Evolutionary conservation across 1,140 invertebrate genomes (phyloP), one percentile per base, ranked within the genome.

Genomic region (Latrodectus geometricus): DNA sequence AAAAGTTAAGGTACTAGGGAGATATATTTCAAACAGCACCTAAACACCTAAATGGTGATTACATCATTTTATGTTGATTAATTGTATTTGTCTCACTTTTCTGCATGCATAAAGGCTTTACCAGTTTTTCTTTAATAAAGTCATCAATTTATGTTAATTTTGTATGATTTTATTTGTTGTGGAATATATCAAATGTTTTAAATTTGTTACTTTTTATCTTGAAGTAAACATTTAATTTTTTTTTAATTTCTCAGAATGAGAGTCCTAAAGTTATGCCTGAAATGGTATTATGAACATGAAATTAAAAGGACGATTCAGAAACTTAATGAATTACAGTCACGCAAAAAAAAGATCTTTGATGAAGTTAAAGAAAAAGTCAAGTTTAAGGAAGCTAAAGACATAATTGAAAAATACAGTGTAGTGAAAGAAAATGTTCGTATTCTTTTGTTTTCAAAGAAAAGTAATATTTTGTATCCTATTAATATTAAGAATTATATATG

Each of bases 261-360:
- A 52, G 61, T 15, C 17, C 66, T 84, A 21, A 84, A 76, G 74
- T 50, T 50, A 17, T 68, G 48, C 17, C 35, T 84, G 21, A 84
- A 69, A 20, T 76, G 72, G 82, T 84, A 84, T 56, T 84, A 52
- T 76, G 73, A 84, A 8, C 12, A 69, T 84, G 82, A 84, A 68
- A 76, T 84, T 4, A 84, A 76, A 61, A 68, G 65, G 49, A 50
- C 17, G 20, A 54, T 9, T 76, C n/a, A 54, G 9, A 76, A 76
- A 50, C 73, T 76, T 68, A n/a, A 9, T 20, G 14, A 68, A 17
- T 73, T 84, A 21, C 61, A 76, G 8, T 52, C 15, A 8, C 82
- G 82, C 17, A 84, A 84, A 48, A 76, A 68, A 14, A 76, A 23
- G 35, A 11, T 84, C 50, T 17, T 84, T 15, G 52, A 35, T 15